Evolutionary conservation across 2,113 vertebrate species (phyloP).

Genomic region (Manacus vitellinus): DNA sequence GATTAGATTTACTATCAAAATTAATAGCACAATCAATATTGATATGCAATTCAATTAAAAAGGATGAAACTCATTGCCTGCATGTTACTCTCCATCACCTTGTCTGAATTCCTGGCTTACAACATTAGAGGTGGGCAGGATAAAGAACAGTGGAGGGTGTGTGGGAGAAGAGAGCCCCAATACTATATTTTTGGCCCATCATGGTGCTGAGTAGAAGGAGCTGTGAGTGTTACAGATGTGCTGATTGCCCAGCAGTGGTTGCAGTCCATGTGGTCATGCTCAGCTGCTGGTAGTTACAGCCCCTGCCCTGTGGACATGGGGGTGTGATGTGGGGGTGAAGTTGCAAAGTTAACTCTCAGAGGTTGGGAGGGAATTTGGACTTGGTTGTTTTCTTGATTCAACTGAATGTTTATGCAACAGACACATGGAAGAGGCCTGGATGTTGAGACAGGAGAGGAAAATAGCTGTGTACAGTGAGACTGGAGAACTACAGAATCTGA

Average conservation of each 20-base stretch:
- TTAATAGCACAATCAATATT: conserved; percentile 63
- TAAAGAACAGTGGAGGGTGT: not conserved
- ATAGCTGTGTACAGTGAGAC: rapidly evolving
- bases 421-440: not conserved
- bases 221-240: not conserved
- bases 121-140: not conserved
- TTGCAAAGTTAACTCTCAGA: not conserved
- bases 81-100: not conserved
- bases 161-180: not conserved
- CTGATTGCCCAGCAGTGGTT: not conserved
- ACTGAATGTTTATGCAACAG: not conserved
- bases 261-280: rapidly evolving
- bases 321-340: not conserved
- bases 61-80: conserved; percentile 14
- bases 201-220: not conserved
- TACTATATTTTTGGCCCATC: not conserved
- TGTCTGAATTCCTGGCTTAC: not conserved
- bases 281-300: not conserved
- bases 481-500: not conserved
- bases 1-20: conserved; percentile 55
- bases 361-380: not conserved
- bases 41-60: conserved; percentile 60
- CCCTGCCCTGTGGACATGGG: not conserved
- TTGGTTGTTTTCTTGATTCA: not conserved
- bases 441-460: not conserved